These are phyloP conservation scores for Enteromius unitaeniatus DNA, from an alignment of 2,797 vertebrate species.

Conservation along the genomic window DNA sequence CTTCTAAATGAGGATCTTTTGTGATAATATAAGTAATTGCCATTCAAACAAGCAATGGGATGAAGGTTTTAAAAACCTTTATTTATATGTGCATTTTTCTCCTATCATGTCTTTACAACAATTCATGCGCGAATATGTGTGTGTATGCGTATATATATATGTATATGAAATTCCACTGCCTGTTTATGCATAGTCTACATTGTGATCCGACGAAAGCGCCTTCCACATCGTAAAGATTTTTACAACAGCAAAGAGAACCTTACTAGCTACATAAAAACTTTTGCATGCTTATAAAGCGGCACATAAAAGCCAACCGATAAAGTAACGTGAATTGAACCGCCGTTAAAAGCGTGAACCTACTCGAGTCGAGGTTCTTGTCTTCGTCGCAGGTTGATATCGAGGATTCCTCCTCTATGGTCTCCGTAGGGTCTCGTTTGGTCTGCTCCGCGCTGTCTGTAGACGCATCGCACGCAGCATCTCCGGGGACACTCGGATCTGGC, in stretches of 20 bases:
- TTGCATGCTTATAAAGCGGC: slow-evolving; percentile 97
- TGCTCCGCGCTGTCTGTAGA: slow-evolving; percentile 79
- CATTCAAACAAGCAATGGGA: neutral
- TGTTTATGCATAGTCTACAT: neutral
- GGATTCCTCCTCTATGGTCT: slow-evolving; percentile 81
- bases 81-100: neutral
- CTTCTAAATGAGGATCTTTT: neutral
- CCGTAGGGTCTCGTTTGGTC: slow-evolving; percentile 82
- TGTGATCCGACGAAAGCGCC: slow-evolving; percentile 80
- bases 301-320: slow-evolving; percentile 86
- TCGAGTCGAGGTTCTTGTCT: slow-evolving; percentile 89
- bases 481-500: slow-evolving; percentile 81
- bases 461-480: slow-evolving; percentile 75
- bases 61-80: neutral
- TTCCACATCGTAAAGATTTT: slow-evolving; percentile 97
- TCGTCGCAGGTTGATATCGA: slow-evolving; percentile 87
- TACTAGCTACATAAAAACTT: slow-evolving; percentile 97
- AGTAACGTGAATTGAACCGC: slow-evolving; percentile 75
- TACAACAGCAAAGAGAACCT: slow-evolving; percentile 93
- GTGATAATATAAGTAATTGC: neutral
- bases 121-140: neutral
- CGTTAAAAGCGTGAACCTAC: slow-evolving; percentile 80
- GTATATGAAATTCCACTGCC: neutral
- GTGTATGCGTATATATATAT: neutral
- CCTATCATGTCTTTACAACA: neutral